These are phyloP conservation scores for Mirza zaza DNA, from an alignment of 2,113 vertebrate species.

Conservation along the genomic window DNA sequence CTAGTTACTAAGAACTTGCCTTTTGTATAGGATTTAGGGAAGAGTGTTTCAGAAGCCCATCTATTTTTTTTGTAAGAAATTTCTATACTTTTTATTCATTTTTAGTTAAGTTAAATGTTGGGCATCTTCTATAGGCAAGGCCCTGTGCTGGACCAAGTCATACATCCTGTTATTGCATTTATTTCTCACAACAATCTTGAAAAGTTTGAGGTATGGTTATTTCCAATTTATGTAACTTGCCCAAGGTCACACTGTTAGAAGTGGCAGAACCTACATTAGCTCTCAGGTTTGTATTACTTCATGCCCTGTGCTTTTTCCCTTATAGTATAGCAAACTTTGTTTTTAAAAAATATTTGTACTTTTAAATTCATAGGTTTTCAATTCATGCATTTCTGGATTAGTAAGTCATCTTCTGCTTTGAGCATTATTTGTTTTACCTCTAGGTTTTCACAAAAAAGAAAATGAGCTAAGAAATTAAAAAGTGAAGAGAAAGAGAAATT, in stretches of 20 bases:
- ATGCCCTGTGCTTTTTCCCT: background rate
- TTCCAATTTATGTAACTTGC: background rate
- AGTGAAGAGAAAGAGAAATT: constrained; percentile 27
- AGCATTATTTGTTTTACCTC: constrained; percentile 20
- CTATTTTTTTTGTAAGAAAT: constrained; percentile 37
- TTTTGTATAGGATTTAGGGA: background rate
- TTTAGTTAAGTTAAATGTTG: background rate
- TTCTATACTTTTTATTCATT: background rate
- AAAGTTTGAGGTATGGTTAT: background rate
- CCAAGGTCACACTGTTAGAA: background rate
- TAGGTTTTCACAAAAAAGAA: background rate
- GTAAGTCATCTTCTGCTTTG: constrained; percentile 27
- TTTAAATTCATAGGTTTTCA: constrained; percentile 38
- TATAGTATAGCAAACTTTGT: background rate
- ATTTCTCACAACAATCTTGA: background rate
- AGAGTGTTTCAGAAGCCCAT: background rate
- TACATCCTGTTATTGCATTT: background rate
- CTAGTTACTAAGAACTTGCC: background rate
- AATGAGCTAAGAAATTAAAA: background rate
- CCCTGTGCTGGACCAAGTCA: background rate
- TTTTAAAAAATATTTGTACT: background rate
- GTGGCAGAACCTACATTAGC: background rate
- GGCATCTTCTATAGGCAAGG: background rate
- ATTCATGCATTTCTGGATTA: background rate
- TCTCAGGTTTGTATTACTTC: background rate